These are phyloP conservation scores for Diplazon laetatorius DNA, from an alignment of 2,888 invertebrate genomes.

Conservation along the genomic window DNA sequence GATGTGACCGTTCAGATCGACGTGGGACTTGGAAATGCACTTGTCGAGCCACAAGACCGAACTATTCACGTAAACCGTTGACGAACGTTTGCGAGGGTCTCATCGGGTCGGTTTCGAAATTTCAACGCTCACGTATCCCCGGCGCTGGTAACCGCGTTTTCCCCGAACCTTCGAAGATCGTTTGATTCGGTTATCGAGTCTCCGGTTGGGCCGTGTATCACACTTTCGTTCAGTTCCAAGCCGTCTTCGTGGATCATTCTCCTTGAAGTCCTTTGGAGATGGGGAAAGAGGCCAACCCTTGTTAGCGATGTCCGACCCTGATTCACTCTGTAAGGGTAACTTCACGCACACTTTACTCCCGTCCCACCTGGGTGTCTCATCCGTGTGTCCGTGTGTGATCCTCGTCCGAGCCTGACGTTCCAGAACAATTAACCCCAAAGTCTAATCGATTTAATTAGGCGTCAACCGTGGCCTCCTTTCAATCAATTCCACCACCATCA, in stretches of 20 bases:
- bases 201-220: slow-evolving; percentile 27
- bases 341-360: neutral
- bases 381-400: slow-evolving; percentile 36
- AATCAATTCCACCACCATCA: slow-evolving; percentile 70
- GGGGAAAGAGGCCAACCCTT: slow-evolving; percentile 36
- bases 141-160: too few species aligned
- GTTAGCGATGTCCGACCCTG: slow-evolving; percentile 28
- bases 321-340: too few species aligned
- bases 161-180: slow-evolving; percentile 54
- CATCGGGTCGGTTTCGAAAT: slow-evolving; percentile 31
- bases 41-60: slow-evolving; percentile 42
- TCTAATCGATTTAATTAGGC: slow-evolving; percentile 80
- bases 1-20: slow-evolving; percentile 4
- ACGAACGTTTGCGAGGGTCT: slow-evolving; percentile 1
- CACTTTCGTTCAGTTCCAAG: slow-evolving; percentile 50
- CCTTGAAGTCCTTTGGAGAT: slow-evolving; percentile 56
- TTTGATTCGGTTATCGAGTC: slow-evolving; percentile 61
- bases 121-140: slow-evolving; percentile 34
- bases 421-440: slow-evolving; percentile 80
- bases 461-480: slow-evolving; percentile 71
- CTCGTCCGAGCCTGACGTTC: slow-evolving; percentile 72
- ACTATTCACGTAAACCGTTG: too few species aligned
- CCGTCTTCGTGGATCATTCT: slow-evolving; percentile 60
- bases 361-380: neutral
- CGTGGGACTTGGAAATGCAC: slow-evolving; percentile 37